Evolutionary conservation across 2,113 vertebrate genomes (phyloP).

Genomic region (Poicephalus gulielmi): DNA sequence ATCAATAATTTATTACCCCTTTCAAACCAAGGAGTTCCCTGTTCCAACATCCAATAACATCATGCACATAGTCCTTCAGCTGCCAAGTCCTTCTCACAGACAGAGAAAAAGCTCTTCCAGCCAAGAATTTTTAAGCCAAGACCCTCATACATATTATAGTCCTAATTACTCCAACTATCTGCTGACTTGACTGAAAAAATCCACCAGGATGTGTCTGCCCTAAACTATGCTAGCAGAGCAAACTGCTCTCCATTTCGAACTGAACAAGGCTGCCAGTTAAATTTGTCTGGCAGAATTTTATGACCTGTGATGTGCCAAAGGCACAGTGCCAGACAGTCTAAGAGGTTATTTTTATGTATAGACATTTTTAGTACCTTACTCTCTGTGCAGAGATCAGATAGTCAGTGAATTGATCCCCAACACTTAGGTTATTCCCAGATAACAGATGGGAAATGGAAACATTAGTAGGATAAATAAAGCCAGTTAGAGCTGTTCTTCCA

Average conservation of each 20-base stretch:
- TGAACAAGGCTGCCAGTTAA: constrained; percentile 31
- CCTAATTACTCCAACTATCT: constrained; percentile 48
- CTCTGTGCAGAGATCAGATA: constrained; percentile 2
- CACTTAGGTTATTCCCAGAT: constrained; percentile 23
- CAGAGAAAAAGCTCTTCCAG: constrained; percentile 16
- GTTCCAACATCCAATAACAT: constrained; percentile 43
- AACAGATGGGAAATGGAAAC: constrained; percentile 51
- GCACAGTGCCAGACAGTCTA: constrained; percentile 49
- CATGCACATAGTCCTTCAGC: background rate
- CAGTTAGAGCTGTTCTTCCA: background rate
- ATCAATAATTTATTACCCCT: background rate
- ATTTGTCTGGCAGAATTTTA: constrained; percentile 56
- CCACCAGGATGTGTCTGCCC: constrained; percentile 19
- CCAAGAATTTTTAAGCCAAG: constrained; percentile 46
- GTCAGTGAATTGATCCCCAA: constrained; percentile 41
- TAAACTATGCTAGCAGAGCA: background rate
- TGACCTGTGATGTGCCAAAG: constrained; percentile 31
- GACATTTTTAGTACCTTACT: constrained; percentile 67
- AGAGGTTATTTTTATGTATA: constrained; percentile 68
- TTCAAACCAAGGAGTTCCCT: constrained; percentile 25
- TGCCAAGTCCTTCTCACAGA: constrained; percentile 25
- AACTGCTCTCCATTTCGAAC: background rate
- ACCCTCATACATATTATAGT: constrained; percentile 8
- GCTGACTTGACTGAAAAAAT: constrained; percentile 65
- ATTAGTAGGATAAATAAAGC: constrained; percentile 36